These are phyloP conservation scores for Yponomeuta malinellus DNA, from an alignment of 2,888 invertebrate species.

Conservation along the genomic window DNA sequence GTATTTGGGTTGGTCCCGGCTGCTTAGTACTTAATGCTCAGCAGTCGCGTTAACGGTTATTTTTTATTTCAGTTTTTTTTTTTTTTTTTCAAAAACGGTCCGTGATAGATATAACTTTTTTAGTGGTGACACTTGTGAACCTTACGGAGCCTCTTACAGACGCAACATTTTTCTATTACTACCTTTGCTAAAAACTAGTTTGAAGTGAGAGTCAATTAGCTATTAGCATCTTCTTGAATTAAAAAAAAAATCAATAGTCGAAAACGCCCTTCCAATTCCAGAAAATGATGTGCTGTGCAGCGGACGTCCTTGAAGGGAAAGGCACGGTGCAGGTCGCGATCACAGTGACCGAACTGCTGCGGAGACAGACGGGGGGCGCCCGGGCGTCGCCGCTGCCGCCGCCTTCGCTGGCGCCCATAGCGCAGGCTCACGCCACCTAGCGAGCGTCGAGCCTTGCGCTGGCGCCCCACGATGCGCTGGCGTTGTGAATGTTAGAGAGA, in stretches of 20 bases:
- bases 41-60: no score
- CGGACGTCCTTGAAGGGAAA: slow-evolving; percentile 94
- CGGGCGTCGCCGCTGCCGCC: slow-evolving; percentile 34
- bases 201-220: no score
- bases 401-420: slow-evolving; percentile 26
- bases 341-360: slow-evolving; percentile 89
- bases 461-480: slow-evolving; percentile 54
- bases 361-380: slow-evolving; percentile 59
- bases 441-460: slow-evolving; percentile 38
- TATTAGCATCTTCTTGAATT: no score
- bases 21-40: no score
- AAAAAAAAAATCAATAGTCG: background rate
- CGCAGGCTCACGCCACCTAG: slow-evolving; percentile 27
- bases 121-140: no score
- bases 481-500: slow-evolving; percentile 31
- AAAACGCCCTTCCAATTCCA: slow-evolving; percentile 41
- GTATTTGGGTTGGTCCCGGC: no score
- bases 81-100: no score
- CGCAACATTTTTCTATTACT: no score
- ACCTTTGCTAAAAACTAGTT: no score
- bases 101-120: no score
- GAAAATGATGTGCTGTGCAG: slow-evolving; percentile 93
- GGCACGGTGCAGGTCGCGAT: slow-evolving; percentile 91
- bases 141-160: no score
- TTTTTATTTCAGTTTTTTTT: no score